phyloP scores from a whole-genome alignment of 2,888 invertebrate genomes.

The Dryococelus australis region DNA sequence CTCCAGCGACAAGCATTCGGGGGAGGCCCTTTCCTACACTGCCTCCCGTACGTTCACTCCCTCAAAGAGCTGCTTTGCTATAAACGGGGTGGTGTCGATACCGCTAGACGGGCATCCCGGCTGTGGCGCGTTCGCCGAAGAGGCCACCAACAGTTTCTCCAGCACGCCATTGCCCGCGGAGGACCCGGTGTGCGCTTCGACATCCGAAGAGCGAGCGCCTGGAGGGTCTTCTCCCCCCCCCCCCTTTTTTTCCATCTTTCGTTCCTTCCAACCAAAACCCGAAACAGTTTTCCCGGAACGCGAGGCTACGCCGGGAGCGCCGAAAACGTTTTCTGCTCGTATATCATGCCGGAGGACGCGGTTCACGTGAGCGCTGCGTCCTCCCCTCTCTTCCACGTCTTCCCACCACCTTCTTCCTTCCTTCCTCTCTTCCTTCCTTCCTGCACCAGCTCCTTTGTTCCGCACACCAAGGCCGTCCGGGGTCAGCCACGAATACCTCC shows the following conservation, averaged over 20 bases:
- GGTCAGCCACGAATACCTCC: background rate
- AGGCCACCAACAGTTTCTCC: no score
- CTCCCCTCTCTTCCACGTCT: background rate
- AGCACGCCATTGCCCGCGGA: background rate
- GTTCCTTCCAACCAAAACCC: no score
- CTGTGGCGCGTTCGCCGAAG: background rate
- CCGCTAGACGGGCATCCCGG: background rate
- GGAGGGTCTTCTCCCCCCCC: background rate
- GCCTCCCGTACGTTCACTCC: no score
- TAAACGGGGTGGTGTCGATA: background rate
- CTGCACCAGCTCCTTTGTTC: background rate
- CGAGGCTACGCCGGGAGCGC: background rate
- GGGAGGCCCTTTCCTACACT: no score
- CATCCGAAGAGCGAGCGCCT: background rate
- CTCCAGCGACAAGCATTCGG: no score
- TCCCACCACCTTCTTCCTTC: background rate
- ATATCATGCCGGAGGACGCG: conserved; percentile 10
- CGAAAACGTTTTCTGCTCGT: background rate
- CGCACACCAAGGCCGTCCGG: background rate
- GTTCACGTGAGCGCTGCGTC: background rate
- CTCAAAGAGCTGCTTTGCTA: no score
- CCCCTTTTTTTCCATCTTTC: background rate
- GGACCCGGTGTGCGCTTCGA: background rate
- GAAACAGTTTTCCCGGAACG: background rate
- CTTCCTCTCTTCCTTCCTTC: background rate